Base-by-base conservation (phyloP, 2,797 vertebrate species). In the Trachurus trachurus region DNA sequence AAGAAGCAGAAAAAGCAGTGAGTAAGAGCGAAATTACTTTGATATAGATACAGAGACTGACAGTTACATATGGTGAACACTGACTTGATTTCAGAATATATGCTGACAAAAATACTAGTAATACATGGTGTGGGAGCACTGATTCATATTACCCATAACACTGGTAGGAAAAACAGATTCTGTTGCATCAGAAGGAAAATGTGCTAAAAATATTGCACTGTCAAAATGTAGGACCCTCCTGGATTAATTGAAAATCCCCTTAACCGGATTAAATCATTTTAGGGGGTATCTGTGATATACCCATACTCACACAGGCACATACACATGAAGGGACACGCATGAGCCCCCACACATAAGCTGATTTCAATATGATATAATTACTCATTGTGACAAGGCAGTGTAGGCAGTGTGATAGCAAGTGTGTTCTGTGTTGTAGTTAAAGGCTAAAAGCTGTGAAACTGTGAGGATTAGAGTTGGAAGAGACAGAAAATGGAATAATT, bases 291-390 rank as follows among this genome's bases (percentile, higher is more conserved):
- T 76, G 56, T 82, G 65, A 37, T 31, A 45, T 76, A 87, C 69
- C 61, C 76, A 84, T 68, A 63, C 57, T 78, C 56, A 59, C 74
- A 50, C 62, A 81, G 61, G 68, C 75, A 76, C 65, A 71, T 26
- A 79, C 63, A 82, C 88, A 78, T 56, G 67, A 82, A 74, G 16
- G 45, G 71, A 81, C 75, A 80, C 39, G 68, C 76, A 70, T 84
- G 88, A 87, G 81, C 83, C 81, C 85, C 86, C 69, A 70, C 89
- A 80, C 78, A 88, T 79, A 88, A 86, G 66, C 84, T 88, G 83
- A 89, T 92, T 87, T 87, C 83, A 90, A 82, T 84, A 88, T 88
- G 87, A 90, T 87, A 83, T 86, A 90, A 92, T 93, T 89, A 92
- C 60, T 84, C 88, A 89, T 80, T 89, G 79, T 86, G 84, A 92